Evolutionary conservation across 1,140 invertebrate species (phyloP).

Genomic region (Formica exsecta): DNA sequence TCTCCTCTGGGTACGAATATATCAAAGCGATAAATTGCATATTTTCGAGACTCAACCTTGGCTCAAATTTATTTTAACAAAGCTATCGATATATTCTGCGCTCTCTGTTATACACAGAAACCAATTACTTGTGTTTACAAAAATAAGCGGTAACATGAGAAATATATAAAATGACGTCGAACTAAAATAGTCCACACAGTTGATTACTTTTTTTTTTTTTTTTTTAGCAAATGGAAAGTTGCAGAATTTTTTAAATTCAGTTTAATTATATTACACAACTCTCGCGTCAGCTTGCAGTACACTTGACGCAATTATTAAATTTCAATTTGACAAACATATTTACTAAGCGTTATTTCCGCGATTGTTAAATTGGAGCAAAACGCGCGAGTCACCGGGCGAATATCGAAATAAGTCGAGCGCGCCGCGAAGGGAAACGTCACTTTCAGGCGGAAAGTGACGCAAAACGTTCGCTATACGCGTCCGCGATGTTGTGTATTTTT

Average conservation of each 20-base stretch:
- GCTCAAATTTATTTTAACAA: background rate
- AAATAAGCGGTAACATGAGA: background rate
- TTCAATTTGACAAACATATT: constrained; percentile 8
- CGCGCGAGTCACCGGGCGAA: constrained; percentile 12
- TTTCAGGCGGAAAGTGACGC: constrained; percentile 39
- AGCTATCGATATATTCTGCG: background rate
- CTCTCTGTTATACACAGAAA: background rate
- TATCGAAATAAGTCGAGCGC: constrained; percentile 45
- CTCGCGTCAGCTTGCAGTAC: background rate
- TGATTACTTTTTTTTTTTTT: background rate
- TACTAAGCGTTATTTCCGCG: constrained; percentile 19
- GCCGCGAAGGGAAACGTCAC: constrained; percentile 42
- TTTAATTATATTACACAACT: constrained; percentile 13
- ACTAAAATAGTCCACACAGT: background rate
- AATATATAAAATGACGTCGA: background rate
- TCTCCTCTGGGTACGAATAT: background rate
- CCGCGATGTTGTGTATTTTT: constrained; percentile 52
- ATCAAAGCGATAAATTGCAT: constrained; percentile 30
- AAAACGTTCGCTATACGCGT: constrained; percentile 15
- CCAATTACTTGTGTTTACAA: background rate
- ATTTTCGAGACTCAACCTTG: background rate
- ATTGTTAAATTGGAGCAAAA: constrained; percentile 19
- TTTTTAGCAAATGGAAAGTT: background rate
- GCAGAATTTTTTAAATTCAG: background rate
- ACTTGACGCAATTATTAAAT: background rate